Conservation (phyloP, 2,888 invertebrate species). For the Gibbula magus region DNA sequence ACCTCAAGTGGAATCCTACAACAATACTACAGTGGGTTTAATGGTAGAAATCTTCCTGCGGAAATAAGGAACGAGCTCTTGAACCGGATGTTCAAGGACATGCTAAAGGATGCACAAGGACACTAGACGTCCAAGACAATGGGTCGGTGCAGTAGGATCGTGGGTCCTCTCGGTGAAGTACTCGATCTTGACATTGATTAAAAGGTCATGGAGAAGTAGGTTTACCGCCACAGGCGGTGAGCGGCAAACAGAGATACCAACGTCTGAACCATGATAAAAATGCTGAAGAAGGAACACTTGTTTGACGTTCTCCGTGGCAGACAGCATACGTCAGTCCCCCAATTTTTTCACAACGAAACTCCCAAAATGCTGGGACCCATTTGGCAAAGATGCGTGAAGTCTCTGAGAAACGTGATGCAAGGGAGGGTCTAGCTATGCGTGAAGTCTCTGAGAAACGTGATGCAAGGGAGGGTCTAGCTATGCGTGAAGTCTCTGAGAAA, state of each 20-base stretch:
- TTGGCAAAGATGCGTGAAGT: neutral
- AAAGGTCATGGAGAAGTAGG: too few relatives aligned
- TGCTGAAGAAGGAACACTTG: neutral
- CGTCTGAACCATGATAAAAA: neutral
- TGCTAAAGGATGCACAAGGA: neutral
- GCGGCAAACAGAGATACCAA: neutral
- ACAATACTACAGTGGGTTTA: neutral
- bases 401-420: too few relatives aligned
- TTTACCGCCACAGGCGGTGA: neutral
- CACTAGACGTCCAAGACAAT: neutral
- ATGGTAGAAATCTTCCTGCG: neutral
- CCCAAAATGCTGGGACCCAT: neutral
- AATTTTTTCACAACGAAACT: neutral
- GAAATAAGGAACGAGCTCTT: neutral
- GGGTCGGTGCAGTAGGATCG: neutral
- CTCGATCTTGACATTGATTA: neutral
- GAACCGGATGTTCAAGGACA: neutral
- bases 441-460: too few relatives aligned
- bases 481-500: too few relatives aligned
- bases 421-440: too few relatives aligned
- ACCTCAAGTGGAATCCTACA: neutral
- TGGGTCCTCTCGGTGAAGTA: neutral
- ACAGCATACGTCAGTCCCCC: neutral
- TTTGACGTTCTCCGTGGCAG: neutral
- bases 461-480: too few relatives aligned